Evolutionary conservation across 2,888 invertebrate genomes (phyloP).

Genomic region (Epiblema foenella): DNA sequence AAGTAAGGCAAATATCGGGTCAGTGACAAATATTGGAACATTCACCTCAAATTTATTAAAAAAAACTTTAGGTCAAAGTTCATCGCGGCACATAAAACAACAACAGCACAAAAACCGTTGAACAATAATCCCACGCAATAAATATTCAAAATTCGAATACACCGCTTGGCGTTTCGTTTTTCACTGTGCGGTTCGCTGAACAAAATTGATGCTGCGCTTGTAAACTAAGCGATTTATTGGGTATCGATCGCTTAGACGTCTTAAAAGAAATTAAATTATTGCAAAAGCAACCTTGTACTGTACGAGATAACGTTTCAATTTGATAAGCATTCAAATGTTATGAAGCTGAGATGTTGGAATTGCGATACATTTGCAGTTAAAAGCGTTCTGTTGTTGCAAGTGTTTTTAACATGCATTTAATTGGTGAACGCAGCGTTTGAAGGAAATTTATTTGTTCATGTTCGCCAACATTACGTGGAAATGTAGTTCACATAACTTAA

Average conservation of each 20-base stretch:
- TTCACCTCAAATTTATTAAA: not conserved
- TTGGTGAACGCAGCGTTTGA: slow-evolving; percentile 2
- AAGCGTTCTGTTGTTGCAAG: slow-evolving; percentile 18
- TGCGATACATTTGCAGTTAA: slow-evolving; percentile 16
- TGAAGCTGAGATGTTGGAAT: not conserved
- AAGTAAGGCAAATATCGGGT: too few species aligned
- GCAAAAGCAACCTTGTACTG: not conserved
- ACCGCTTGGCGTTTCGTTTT: slow-evolving; percentile 12
- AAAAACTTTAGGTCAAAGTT: slow-evolving; percentile 8
- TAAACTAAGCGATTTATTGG: slow-evolving; percentile 28
- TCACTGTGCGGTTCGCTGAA: not conserved
- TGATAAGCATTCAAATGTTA: not conserved
- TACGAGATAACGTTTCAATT: not conserved
- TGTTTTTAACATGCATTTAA: slow-evolving; percentile 21
- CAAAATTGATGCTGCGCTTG: slow-evolving; percentile 26
- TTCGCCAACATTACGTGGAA: slow-evolving; percentile 10
- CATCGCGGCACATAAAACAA: slow-evolving; percentile 4
- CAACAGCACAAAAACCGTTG: slow-evolving; percentile 16
- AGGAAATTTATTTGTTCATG: slow-evolving; percentile 6
- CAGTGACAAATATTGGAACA: too few species aligned
- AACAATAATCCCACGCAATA: slow-evolving; percentile 3
- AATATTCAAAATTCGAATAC: slow-evolving; percentile 16
- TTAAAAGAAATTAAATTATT: slow-evolving; percentile 4
- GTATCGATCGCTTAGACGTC: not conserved
- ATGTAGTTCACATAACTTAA: not conserved